phyloP scores from a whole-genome alignment of 2,113 vertebrate species.

The Hoplias malabaricus region DNA sequence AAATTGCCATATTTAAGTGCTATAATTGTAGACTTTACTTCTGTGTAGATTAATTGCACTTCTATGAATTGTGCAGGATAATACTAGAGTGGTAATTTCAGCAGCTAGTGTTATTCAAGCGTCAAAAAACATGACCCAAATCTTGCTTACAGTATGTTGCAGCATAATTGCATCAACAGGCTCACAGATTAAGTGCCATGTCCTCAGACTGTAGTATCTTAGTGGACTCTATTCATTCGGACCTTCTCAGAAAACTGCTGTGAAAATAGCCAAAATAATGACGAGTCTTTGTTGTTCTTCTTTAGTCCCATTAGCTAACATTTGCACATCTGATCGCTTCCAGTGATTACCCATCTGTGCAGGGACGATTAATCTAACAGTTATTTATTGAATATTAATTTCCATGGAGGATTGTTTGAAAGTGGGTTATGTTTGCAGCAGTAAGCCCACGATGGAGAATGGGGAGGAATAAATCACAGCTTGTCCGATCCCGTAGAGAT shows the following conservation, averaged over 20 bases:
- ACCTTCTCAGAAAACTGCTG: not conserved
- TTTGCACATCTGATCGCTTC: slow-evolving; percentile 16
- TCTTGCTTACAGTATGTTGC: slow-evolving; percentile 22
- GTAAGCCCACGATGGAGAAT: slow-evolving; percentile 7
- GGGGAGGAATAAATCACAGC: slow-evolving; percentile 13
- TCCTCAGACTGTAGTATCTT: not conserved
- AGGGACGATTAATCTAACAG: slow-evolving; percentile 3
- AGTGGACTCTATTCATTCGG: not conserved
- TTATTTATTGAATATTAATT: slow-evolving; percentile 28
- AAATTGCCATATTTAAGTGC: too few species aligned
- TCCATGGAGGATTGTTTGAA: slow-evolving; percentile 23
- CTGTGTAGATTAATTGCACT: not conserved
- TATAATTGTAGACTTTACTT: not conserved
- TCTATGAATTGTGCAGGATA: slow-evolving; percentile 18
- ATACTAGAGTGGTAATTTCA: slow-evolving; percentile 9
- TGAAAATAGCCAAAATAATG: not conserved
- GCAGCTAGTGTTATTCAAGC: not conserved
- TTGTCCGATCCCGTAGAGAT: slow-evolving; percentile 20
- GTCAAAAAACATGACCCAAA: not conserved
- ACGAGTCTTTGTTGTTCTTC: not conserved
- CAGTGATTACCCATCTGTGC: slow-evolving; percentile 27
- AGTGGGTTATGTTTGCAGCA: slow-evolving; percentile 21
- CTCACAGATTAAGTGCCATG: not conserved
- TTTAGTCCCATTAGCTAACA: slow-evolving; percentile 18
- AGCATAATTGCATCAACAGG: slow-evolving; percentile 27